A percentile compares a stretch with the other conserved stretches of the same genome.
phyloP scores from a whole-genome alignment of 2,797 vertebrate genomes.

The Oryzias sinensis region DNA sequence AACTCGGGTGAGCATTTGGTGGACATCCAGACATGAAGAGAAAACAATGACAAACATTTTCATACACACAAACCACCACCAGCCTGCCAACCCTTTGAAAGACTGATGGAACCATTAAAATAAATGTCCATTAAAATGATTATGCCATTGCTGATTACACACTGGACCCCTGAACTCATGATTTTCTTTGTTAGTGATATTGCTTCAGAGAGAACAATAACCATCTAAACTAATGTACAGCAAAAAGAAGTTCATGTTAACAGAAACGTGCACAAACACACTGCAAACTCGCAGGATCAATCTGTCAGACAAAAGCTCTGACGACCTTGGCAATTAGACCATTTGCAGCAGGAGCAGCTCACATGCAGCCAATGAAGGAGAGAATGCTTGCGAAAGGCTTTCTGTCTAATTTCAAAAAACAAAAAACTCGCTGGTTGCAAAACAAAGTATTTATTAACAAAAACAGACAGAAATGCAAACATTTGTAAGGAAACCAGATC shows the following conservation, averaged over 20 bases:
- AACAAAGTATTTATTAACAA: constrained; percentile 61
- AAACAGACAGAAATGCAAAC: constrained; percentile 45
- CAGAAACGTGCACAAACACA: background rate
- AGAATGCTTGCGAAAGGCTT: constrained; percentile 60
- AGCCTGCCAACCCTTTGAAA: constrained; percentile 6
- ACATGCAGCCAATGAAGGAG: constrained; percentile 39
- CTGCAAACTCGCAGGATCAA: constrained; percentile 16
- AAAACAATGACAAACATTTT: constrained; percentile 19
- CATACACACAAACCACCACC: constrained; percentile 7
- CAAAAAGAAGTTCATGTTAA: constrained; percentile 3
- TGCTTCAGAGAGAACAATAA: constrained; percentile 2
- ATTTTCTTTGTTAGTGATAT: constrained; percentile 8
- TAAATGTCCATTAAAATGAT: constrained; percentile 15
- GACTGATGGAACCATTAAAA: constrained; percentile 33
- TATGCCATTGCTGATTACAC: no score
- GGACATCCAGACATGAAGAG: constrained; percentile 15
- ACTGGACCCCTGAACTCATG: constrained; percentile 6
- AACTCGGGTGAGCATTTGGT: constrained; percentile 22
- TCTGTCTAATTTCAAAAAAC: constrained; percentile 72
- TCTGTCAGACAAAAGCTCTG: constrained; percentile 31
- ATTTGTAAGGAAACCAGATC: no score
- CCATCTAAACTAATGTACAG: background rate
- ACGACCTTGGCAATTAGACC: constrained; percentile 44
- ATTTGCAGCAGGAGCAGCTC: constrained; percentile 48
- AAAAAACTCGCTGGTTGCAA: constrained; percentile 55